These are phyloP conservation scores for Aleiodes leptofemur DNA, from an alignment of 2,888 invertebrate genomes.

Conservation along the genomic window DNA sequence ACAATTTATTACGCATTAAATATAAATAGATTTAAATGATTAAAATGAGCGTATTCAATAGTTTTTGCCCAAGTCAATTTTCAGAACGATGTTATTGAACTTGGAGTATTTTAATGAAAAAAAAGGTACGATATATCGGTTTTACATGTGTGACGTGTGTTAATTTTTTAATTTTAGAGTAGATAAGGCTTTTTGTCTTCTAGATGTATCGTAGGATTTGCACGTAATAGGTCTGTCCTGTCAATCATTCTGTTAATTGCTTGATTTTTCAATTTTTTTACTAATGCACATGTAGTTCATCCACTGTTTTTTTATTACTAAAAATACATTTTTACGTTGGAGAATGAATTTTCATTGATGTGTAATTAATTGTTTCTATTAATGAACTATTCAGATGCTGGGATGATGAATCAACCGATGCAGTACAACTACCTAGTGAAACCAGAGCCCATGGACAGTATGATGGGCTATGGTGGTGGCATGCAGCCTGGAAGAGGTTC, in stretches of 20 bases:
- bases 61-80: constrained; percentile 22
- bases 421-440: constrained; percentile 65
- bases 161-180: background rate
- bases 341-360: constrained; percentile 4
- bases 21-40: constrained; percentile 29
- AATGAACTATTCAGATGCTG: constrained; percentile 52
- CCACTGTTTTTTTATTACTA: background rate
- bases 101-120: constrained; percentile 47
- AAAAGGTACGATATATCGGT: constrained; percentile 31
- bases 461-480: constrained; percentile 56
- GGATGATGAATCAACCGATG: constrained; percentile 57
- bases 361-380: no score
- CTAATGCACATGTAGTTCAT: no score
- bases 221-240: no score
- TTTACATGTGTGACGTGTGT: constrained; percentile 54
- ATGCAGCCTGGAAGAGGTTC: constrained; percentile 54
- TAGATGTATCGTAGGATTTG: no score
- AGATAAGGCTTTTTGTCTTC: no score
- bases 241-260: no score
- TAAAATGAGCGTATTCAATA: constrained; percentile 25
- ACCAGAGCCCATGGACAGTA: constrained; percentile 63
- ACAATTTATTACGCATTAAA: constrained; percentile 27
- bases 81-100: constrained; percentile 39
- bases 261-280: no score
- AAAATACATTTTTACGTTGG: constrained; percentile 26